phyloP scores from a whole-genome alignment of 2,113 vertebrate genomes.

The Scartelaos histophorus region DNA sequence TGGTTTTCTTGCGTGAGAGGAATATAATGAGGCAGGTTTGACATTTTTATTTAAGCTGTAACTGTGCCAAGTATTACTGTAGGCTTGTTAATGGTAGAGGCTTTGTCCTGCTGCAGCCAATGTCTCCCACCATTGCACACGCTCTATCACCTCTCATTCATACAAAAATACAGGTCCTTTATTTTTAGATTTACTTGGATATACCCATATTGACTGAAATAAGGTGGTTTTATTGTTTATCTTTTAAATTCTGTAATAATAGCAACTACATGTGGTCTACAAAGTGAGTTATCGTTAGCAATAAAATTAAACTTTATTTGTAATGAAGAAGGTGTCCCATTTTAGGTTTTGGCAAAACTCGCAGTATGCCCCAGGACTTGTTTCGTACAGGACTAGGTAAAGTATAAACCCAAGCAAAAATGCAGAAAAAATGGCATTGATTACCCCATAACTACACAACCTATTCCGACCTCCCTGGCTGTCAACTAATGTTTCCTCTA shows the following conservation, averaged over 20 bases:
- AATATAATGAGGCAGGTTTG: background rate
- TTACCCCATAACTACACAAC: slow-evolving; percentile 32
- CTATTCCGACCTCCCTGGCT: slow-evolving; percentile 39
- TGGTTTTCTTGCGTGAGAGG: background rate
- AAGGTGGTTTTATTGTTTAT: too few species aligned
- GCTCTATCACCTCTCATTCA: slow-evolving; percentile 43
- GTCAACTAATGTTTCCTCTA: slow-evolving; percentile 54
- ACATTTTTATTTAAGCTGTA: slow-evolving; percentile 13
- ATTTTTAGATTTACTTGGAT: slow-evolving; percentile 7
- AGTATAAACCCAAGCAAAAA: slow-evolving; percentile 49
- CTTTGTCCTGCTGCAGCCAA: slow-evolving; percentile 43
- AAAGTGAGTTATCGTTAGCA: background rate
- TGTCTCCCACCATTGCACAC: slow-evolving; percentile 45
- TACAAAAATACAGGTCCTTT: slow-evolving; percentile 17
- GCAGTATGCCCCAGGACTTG: slow-evolving; percentile 75
- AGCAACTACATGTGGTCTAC: background rate
- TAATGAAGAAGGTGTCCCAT: slow-evolving; percentile 66
- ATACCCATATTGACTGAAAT: background rate
- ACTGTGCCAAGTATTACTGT: background rate
- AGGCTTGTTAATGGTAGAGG: slow-evolving; percentile 12
- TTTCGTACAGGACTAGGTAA: slow-evolving; percentile 73
- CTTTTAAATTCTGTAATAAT: too few species aligned
- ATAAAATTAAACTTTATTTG: slow-evolving; percentile 11
- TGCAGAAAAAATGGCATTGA: slow-evolving; percentile 27
- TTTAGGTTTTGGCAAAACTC: slow-evolving; percentile 75